Evolutionary conservation across 2,888 invertebrate genomes (phyloP).

Genomic region (Hydrotaea cyrtoneurina): DNA sequence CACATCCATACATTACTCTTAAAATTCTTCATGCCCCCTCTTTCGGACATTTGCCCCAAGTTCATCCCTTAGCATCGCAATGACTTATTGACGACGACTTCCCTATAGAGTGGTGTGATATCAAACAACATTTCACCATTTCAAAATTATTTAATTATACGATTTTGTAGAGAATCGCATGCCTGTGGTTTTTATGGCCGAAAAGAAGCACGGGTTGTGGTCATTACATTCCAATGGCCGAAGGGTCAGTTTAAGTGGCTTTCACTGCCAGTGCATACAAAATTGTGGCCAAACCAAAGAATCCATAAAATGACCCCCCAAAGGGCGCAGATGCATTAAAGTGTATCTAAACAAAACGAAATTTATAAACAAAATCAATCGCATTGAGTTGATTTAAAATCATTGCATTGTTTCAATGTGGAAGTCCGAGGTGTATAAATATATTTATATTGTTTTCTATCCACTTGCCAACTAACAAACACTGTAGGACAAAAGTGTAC

Average conservation of each 20-base stretch:
- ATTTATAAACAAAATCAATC: background rate
- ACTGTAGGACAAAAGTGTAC: background rate
- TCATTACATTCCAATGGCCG: background rate
- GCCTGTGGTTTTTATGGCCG: background rate
- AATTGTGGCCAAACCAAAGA: background rate
- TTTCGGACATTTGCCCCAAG: too few species aligned
- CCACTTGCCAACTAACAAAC: background rate
- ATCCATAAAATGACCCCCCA: slow-evolving; percentile 5
- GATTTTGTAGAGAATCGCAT: background rate
- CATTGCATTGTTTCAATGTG: background rate
- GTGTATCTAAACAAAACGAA: background rate
- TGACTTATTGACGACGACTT: too few species aligned
- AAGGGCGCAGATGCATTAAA: background rate
- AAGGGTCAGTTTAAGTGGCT: background rate
- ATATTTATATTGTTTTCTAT: background rate
- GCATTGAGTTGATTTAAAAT: background rate
- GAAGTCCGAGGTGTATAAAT: background rate
- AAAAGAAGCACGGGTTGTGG: background rate
- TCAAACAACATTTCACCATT: too few species aligned
- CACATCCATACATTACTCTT: too few species aligned
- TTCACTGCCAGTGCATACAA: background rate
- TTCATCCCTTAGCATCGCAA: too few species aligned
- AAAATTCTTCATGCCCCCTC: too few species aligned
- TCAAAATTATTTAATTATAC: too few species aligned
- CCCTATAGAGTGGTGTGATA: too few species aligned